A percentile compares a stretch with the other conserved stretches of the same genome.
phyloP scores from a whole-genome alignment of 1,140 invertebrate species.

The Halictus rubicundus region DNA sequence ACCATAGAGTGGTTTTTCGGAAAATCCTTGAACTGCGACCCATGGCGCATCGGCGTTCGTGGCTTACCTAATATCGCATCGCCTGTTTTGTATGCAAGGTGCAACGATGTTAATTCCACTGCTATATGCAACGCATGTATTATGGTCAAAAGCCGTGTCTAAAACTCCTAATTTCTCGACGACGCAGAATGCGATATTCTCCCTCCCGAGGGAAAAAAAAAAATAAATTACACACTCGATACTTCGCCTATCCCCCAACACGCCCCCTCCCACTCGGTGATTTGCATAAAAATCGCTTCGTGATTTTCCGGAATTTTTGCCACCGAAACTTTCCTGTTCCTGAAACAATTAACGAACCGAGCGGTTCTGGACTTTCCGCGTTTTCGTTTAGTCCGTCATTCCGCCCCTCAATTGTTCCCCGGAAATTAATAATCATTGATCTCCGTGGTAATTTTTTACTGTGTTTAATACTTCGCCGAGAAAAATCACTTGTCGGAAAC shows the following conservation, averaged over 20 bases:
- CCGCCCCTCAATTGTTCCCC: background rate
- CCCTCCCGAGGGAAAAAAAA: background rate
- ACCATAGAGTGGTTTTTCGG: conserved; percentile 8
- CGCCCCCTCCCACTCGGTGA: too few species aligned
- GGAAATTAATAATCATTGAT: background rate
- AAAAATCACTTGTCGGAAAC: too few species aligned
- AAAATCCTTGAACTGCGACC: conserved; percentile 10
- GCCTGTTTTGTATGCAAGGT: conserved; percentile 31
- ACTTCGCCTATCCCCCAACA: too few species aligned
- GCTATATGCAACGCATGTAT: conserved; percentile 37
- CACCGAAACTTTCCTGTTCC: background rate
- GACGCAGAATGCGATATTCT: conserved; percentile 1
- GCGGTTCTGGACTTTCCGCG: background rate
- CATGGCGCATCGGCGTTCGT: conserved; percentile 34
- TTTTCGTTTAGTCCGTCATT: too few species aligned
- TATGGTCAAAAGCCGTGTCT: conserved; percentile 43
- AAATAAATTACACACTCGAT: conserved; percentile 12
- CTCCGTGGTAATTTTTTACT: too few species aligned
- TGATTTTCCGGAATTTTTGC: background rate
- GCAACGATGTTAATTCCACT: conserved; percentile 36
- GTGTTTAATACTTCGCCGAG: too few species aligned
- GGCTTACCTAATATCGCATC: conserved; percentile 42
- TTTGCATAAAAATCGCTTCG: background rate
- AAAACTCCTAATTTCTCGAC: conserved; percentile 36
- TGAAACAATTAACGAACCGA: background rate